phyloP scores from a whole-genome alignment of 2,888 invertebrate species.

The Leucoma salicis region DNA sequence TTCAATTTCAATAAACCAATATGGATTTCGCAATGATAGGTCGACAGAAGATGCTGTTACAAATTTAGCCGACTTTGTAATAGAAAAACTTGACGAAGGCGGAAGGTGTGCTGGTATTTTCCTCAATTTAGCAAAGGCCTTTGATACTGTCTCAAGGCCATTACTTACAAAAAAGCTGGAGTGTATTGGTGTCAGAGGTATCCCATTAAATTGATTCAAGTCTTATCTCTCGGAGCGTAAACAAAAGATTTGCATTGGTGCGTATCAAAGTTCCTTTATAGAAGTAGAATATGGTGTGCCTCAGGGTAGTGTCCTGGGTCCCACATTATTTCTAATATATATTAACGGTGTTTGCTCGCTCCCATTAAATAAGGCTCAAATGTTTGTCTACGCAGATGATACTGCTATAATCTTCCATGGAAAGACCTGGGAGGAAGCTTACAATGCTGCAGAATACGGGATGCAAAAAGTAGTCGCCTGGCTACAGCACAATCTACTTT shows the following conservation, averaged over 20 bases:
- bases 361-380: not conserved
- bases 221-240: not conserved
- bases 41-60: conserved; percentile 3
- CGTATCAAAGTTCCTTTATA: not conserved
- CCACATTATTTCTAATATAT: not conserved
- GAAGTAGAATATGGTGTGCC: not conserved
- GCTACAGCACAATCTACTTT: not conserved
- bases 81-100: not conserved
- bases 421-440: not conserved
- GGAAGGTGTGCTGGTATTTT: not conserved
- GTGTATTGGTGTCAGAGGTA: not conserved
- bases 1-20: no score
- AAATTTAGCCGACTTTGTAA: no score
- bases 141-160: not conserved
- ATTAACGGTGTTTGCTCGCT: not conserved
- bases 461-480: not conserved
- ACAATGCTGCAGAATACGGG: not conserved
- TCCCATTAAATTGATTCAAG: not conserved
- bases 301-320: conserved; percentile 1
- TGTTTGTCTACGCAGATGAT: conserved; percentile 1
- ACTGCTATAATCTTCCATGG: not conserved
- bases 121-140: not conserved
- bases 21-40: conserved; percentile 9
- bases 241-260: not conserved
- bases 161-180: not conserved